Evolutionary conservation across 2,888 invertebrate genomes (phyloP).

Genomic region (Sinotaia quadrata): DNA sequence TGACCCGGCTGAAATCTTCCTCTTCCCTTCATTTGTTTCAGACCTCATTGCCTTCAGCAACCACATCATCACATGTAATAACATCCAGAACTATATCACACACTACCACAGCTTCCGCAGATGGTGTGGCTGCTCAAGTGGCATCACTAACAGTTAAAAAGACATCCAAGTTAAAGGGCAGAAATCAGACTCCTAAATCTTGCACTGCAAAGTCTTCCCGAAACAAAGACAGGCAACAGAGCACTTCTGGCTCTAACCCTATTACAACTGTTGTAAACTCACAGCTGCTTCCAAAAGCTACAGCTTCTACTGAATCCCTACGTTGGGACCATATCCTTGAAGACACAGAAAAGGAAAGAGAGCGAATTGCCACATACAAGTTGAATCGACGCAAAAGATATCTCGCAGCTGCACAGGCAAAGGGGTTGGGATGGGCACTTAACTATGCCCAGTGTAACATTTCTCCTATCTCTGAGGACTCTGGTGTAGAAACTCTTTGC

Average conservation of each 20-base stretch:
- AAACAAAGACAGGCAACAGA: neutral
- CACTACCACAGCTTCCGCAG: neutral
- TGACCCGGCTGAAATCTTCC: neutral
- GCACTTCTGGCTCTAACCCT: neutral
- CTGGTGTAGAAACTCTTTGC: constrained; percentile 36
- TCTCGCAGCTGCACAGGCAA: constrained; percentile 61
- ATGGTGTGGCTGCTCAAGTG: constrained; percentile 4
- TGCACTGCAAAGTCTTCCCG: constrained; percentile 7
- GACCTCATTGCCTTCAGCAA: neutral
- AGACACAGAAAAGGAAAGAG: constrained; percentile 58
- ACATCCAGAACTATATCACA: neutral
- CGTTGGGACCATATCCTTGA: constrained; percentile 63
- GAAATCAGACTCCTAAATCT: neutral
- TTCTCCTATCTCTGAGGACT: constrained; percentile 53
- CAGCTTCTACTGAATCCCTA: constrained; percentile 49
- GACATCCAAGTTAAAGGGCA: neutral
- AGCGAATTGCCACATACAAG: constrained; percentile 64
- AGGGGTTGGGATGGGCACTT: constrained; percentile 60
- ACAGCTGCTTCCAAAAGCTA: neutral
- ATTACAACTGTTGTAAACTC: neutral
- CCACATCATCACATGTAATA: neutral
- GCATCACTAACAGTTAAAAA: constrained; percentile 20
- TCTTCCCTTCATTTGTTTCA: neutral
- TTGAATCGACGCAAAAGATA: constrained; percentile 68
- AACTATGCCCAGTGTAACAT: constrained; percentile 45